Conservation (phyloP, 2,113 vertebrate genomes). For the Capricornis sumatraensis region DNA sequence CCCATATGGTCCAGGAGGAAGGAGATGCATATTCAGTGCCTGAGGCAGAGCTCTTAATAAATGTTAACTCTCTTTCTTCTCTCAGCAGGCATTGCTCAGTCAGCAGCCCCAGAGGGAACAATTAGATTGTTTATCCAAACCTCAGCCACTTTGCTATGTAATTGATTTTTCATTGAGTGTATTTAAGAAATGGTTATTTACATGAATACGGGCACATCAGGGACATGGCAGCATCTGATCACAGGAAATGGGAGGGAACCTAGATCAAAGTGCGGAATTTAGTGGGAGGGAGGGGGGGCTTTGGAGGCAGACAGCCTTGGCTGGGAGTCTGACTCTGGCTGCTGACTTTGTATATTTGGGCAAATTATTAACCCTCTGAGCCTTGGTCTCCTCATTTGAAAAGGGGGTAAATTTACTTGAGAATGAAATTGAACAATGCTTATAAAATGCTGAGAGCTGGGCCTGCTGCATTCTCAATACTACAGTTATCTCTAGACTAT, state of each 20-base stretch:
- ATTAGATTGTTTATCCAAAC: constrained; percentile 72
- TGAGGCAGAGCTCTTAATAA: not conserved
- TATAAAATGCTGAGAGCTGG: not conserved
- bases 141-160: constrained; percentile 72
- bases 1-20: not conserved
- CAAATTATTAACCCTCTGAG: not conserved
- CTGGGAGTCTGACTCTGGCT: not conserved
- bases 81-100: constrained; percentile 16
- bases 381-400: not conserved
- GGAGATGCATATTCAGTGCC: not conserved
- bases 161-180: constrained; percentile 74
- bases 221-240: constrained; percentile 44
- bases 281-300: not conserved
- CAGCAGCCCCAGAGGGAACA: constrained; percentile 70
- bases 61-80: not conserved
- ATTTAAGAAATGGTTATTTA: constrained; percentile 74
- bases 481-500: not conserved
- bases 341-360: not conserved
- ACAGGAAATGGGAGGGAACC: not conserved
- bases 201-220: constrained; percentile 55
- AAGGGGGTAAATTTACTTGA: not conserved
- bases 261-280: constrained; percentile 33
- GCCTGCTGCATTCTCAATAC: not conserved
- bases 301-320: not conserved
- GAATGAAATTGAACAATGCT: not conserved